Percentiles rank a stretch among this genome's conserved stretches.
Evolutionary conservation across 2,888 invertebrate species (phyloP).

Genomic region (Eilema depressum): DNA sequence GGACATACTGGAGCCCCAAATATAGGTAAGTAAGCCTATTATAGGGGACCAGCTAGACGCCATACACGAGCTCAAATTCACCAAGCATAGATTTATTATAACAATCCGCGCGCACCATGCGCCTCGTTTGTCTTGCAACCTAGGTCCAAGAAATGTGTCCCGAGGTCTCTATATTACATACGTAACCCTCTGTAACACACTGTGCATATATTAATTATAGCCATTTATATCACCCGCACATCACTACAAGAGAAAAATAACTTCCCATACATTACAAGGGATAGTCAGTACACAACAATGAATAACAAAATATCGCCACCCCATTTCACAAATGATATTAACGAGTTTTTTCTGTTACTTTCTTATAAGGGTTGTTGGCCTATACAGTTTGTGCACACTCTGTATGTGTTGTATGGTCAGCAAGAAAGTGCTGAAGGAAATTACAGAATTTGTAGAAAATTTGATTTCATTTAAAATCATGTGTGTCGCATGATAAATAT

Average conservation of each 20-base stretch:
- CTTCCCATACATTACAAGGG: constrained; percentile 6
- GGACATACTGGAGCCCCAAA: no score
- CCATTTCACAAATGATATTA: constrained; percentile 29
- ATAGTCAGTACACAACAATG: constrained; percentile 12
- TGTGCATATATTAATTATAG: constrained; percentile 9
- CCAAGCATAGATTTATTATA: no score
- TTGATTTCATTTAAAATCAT: not conserved
- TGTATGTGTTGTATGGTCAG: not conserved
- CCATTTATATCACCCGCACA: constrained; percentile 10
- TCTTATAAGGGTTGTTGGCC: constrained; percentile 9
- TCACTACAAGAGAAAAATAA: constrained; percentile 4
- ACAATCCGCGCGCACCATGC: no score
- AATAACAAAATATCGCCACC: constrained; percentile 25
- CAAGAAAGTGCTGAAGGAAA: not conserved
- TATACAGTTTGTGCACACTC: not conserved
- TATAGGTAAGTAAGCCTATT: no score
- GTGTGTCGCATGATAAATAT: not conserved
- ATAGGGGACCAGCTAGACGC: no score
- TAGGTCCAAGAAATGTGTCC: no score
- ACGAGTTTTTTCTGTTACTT: constrained; percentile 21
- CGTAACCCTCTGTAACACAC: not conserved
- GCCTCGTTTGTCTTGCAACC: no score
- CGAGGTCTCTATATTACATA: not conserved
- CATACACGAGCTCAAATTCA: no score
- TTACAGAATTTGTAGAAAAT: not conserved